A percentile compares a stretch with the other conserved stretches of the same genome.
These are phyloP conservation scores for Lemur catta DNA, from an alignment of 2,797 vertebrate species.

Conservation along the genomic window DNA sequence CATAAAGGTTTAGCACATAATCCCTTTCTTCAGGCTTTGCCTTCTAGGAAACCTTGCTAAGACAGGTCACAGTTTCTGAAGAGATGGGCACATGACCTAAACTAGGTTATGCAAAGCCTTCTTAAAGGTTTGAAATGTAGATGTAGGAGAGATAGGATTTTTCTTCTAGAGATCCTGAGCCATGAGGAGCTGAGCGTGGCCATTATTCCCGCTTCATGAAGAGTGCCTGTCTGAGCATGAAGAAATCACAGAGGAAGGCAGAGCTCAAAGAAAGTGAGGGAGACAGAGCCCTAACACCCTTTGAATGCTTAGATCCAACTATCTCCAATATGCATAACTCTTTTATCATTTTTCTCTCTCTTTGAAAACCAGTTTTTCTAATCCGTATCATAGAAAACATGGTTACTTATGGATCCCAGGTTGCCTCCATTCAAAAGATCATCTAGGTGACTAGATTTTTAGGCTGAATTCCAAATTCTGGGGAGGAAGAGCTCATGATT, in stretches of 20 bases:
- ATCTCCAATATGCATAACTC: neutral
- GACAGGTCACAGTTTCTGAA: neutral
- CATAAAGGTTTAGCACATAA: neutral
- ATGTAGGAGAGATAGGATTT: neutral
- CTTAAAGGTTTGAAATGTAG: slow-evolving; percentile 15
- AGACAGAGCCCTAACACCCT: neutral
- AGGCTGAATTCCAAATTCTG: neutral
- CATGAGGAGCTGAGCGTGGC: neutral
- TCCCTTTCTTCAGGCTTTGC: neutral
- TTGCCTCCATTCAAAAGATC: neutral
- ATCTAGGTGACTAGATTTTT: neutral
- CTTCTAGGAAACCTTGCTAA: slow-evolving; percentile 5
- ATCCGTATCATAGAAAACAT: neutral
- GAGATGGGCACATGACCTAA: neutral
- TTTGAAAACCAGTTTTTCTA: neutral
- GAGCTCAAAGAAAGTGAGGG: neutral
- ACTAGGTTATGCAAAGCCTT: slow-evolving; percentile 13
- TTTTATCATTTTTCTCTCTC: neutral
- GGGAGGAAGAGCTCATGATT: neutral
- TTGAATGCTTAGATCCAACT: neutral
- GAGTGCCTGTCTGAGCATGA: neutral
- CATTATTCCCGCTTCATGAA: neutral
- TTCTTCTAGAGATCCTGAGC: neutral
- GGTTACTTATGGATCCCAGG: neutral
- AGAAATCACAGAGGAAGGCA: neutral